Conservation (phyloP, 2,888 invertebrate genomes). For the Aphelenchoides bicaudatus region DNA sequence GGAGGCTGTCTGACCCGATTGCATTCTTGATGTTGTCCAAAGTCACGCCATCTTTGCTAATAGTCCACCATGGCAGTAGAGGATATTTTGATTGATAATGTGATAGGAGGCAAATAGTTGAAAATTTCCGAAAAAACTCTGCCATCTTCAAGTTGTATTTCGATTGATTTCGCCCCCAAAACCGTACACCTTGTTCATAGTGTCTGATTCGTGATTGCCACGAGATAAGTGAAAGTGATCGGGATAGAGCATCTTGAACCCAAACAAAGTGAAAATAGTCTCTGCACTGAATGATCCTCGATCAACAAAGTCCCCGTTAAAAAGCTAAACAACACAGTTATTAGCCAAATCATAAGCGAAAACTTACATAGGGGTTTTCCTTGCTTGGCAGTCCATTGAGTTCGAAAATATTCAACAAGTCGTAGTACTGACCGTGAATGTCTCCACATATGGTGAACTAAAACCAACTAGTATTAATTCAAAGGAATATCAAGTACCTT, state of each 20-base stretch:
- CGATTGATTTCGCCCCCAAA: slow-evolving; percentile 96
- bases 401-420: slow-evolving; percentile 92
- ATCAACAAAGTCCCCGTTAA: slow-evolving; percentile 99
- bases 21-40: slow-evolving; percentile 80
- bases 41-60: slow-evolving; percentile 89
- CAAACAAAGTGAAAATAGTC: slow-evolving; percentile 93
- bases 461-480: slow-evolving; percentile 66
- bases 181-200: slow-evolving; percentile 97
- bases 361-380: slow-evolving; percentile 84
- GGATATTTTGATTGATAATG: slow-evolving; percentile 79
- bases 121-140: slow-evolving; percentile 94
- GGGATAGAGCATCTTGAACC: slow-evolving; percentile 90
- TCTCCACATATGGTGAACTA: slow-evolving; percentile 98
- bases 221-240: slow-evolving; percentile 92
- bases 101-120: slow-evolving; percentile 91
- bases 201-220: slow-evolving; percentile 90
- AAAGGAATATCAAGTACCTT: slow-evolving; percentile 67
- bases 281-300: slow-evolving; percentile 98
- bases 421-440: slow-evolving; percentile 92
- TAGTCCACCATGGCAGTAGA: slow-evolving; percentile 94
- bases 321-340: slow-evolving; percentile 67
- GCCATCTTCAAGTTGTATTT: slow-evolving; percentile 91
- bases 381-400: slow-evolving; percentile 92
- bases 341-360: slow-evolving; percentile 22
- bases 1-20: slow-evolving; percentile 94